Evolutionary conservation across 2,888 invertebrate species (phyloP), one percentile per base, ranked within the genome.

Genomic region (Lochmaea capreae): DNA sequence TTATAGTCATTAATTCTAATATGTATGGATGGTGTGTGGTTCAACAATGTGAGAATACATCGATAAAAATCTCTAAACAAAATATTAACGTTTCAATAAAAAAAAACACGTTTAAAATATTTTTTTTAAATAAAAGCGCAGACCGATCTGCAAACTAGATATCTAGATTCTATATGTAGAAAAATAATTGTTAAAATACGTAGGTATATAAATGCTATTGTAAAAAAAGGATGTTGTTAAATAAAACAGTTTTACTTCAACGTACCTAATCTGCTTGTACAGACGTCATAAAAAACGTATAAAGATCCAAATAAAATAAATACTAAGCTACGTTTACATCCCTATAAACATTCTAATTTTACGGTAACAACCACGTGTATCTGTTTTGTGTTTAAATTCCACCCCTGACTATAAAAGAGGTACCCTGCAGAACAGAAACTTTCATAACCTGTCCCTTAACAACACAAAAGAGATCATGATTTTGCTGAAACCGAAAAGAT

Each of bases 401-500:
- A 16, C 61, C 61, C 71, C 71, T 72, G 71, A 14, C 39, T 49
- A 49, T 26, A n/a, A 54, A 61, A 42, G 39, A 72, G 62, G 58
- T 46, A 65, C 63, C 62, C 59, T 54, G 43, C 57, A 33, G 65
- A 63, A 62, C 66, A 59, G 57, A 66, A 72, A 79, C 76, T 79
- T 73, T 77, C 33, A 74, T 75, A 73, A 79, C 79, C 80, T 78
- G 77, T 77, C 77, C 73, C 16, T 54, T 69, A 16, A 61, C 52
- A 52, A 70, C 72, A 82, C 81, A 83, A 81, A 79, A 79, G 81
- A 76, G 81, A 83, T 83, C 83, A 83, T 84, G 84, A 80, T 81
- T 81, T 79, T 79, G 81, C 82, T 79, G 81, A 84, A 83, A 83
- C 81, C 80, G 78, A 65, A 80, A 82, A 83, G 83, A 84, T 83